phyloP scores from a whole-genome alignment of 2,888 invertebrate genomes.

The Allophyes oxyacanthae region DNA sequence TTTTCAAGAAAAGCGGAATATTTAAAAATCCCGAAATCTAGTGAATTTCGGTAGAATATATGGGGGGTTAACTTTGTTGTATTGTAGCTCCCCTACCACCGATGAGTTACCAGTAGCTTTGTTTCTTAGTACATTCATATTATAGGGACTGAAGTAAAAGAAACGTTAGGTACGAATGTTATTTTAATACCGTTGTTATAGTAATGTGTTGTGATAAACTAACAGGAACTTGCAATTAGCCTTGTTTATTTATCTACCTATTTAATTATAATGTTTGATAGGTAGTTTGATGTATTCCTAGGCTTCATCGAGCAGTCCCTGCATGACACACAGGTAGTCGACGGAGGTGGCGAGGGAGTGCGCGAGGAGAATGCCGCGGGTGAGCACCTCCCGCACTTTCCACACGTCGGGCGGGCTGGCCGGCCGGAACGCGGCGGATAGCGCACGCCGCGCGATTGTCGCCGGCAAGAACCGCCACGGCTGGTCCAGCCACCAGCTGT shows the following conservation, averaged over 20 bases:
- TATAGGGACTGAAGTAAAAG: conserved; percentile 1
- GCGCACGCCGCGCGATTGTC: conserved; percentile 67
- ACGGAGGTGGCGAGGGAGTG: conserved; percentile 85
- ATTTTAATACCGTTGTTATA: conserved; percentile 17
- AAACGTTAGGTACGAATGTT: not conserved
- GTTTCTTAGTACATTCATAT: no score
- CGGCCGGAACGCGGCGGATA: conserved; percentile 64
- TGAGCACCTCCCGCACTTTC: conserved; percentile 84
- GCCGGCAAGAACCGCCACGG: conserved; percentile 75
- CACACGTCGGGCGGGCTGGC: conserved; percentile 68
- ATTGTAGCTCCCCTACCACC: no score
- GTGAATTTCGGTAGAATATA: no score
- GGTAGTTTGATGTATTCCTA: conserved; percentile 38
- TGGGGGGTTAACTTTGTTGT: no score
- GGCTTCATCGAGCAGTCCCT: conserved; percentile 80
- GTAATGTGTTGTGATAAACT: conserved; percentile 1
- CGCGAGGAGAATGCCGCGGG: conserved; percentile 78
- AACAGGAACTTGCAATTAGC: not conserved
- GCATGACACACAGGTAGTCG: conserved; percentile 86
- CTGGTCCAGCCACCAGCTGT: conserved; percentile 78
- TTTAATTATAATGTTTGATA: conserved; percentile 24
- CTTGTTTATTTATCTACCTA: conserved; percentile 20
- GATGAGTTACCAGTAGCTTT: no score
- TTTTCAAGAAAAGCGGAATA: no score
- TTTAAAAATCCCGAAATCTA: no score